Evolutionary conservation across 2,888 invertebrate species (phyloP), one percentile per base, ranked within the genome.

Genomic region (Drosophila rubida): DNA sequence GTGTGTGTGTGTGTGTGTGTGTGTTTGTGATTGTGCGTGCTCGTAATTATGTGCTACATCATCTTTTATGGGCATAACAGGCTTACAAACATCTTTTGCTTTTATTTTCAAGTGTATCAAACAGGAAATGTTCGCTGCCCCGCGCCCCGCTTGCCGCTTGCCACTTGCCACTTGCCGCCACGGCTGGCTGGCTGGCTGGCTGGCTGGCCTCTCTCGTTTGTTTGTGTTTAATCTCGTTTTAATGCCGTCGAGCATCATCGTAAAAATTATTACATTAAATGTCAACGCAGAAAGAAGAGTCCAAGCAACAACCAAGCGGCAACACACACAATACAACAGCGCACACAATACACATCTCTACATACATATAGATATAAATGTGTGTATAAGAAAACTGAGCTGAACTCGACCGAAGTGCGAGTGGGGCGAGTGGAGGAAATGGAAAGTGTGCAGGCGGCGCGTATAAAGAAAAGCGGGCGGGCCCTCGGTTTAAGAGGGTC

Each of bases 171-270:
- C 32, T 19, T 19, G 11, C 30, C 4, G 5, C n/a, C 11, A n/a
- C n/a, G n/a, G n/a, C n/a, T n/a, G 8, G 19, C 19, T 19, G 19
- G 19, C 19, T 19, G 30, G 32, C n/a, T 41, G 41, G 32, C 32
- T 44, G 25, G 25, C 25, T 44, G 22, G 54, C 22, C 44, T 32
- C 54, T 37, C 78, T 78, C 71, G 84, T 80, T 82, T 82, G 85
- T 87, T 85, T 87, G 82, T 87, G 82, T 85, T 82, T 82, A 82
- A 82, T 82, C 87, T 82, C 76, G 87, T 87, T 82, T 82, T 82
- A 82, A 82, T 82, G 82, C 87, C 86, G 83, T 81, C 70, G 85
- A 82, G 87, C 87, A 82, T 87, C 87, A 87, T 83, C 83, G 83
- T 82, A 83, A 82, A 82, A 82, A 82, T 82, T 83, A 83, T 83